Conservation (phyloP, 2,797 vertebrate species). For the Amblyraja radiata region DNA sequence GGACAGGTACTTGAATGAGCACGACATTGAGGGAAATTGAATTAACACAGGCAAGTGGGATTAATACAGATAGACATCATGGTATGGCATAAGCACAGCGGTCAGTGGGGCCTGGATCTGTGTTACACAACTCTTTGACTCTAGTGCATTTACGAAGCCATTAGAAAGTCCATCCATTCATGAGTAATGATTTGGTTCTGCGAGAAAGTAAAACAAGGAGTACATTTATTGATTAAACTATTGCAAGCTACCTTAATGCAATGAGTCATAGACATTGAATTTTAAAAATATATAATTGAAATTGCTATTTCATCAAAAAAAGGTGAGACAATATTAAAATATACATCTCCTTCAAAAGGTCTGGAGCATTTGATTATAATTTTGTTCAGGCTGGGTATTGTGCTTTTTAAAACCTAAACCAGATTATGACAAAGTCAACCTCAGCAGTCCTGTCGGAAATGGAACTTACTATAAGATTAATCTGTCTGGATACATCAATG, state of each 20-base stretch:
- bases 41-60: too few species aligned
- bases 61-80: too few species aligned
- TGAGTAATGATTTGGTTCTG: slow-evolving; percentile 19
- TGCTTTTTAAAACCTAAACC: slow-evolving; percentile 1
- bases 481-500: neutral
- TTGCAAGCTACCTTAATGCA: slow-evolving; percentile 22
- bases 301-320: neutral
- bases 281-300: neutral
- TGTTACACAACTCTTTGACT: too few species aligned
- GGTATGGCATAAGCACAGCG: too few species aligned
- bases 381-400: neutral
- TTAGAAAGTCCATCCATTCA: neutral
- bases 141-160: slow-evolving; percentile 3
- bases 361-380: neutral
- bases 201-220: neutral
- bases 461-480: neutral
- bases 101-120: too few species aligned
- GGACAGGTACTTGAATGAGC: too few species aligned
- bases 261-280: neutral
- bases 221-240: slow-evolving; percentile 26
- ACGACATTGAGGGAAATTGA: too few species aligned
- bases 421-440: neutral
- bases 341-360: neutral
- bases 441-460: neutral
- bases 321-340: neutral